Base-by-base conservation (phyloP, 2,888 invertebrate genomes). In the Pseudanteris insignis region DNA sequence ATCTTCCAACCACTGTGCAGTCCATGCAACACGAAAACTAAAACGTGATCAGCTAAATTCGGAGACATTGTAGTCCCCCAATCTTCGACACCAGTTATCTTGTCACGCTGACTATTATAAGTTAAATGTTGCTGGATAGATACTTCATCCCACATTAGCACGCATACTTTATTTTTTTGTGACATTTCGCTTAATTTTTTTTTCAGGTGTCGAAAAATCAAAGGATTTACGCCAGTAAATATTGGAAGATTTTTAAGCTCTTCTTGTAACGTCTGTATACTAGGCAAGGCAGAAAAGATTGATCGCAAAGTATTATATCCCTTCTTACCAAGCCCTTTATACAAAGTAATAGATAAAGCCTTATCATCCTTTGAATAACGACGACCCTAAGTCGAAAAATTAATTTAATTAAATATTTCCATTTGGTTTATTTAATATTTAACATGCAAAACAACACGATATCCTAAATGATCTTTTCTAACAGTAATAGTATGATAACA, bases 1-100 rank as follows among this genome's bases (percentile, higher is more conserved):
- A 64, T 14, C 9, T 60, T 57, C 37, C 55, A 50, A 8, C 51
- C 43, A 11, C 15, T 55, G 18, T 44, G 28, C 0, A 60, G 10
- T 32, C 64, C 7, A 32, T 34, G 34, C 1, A 46, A 1, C 34
- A 46, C 34, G 6, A 46, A 36, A 6, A 46, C 46, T 10, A 36
- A 30, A 5, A 37, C 50, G 37, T 61, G 64, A 32, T 64, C 61
- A 6, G 29, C 50, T 1, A 28, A 7, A 18, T 50, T 50, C 0
- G n/a, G 1, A 11, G 33, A 46, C 10, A 11, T 33, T 7, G 7
- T 7, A 6, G 8, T 30, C 0, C 30, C 41, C 36, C 40, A 55
- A 24, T 55, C 37, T 11, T 55, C 55, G 2, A 30, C n/a, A 7
- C 47, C 55, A n/a, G 2, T 2, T 13, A 38, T 18, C 1, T 21